These are phyloP conservation scores for Takifugu flavidus DNA, from an alignment of 2,113 vertebrate species.

Conservation along the genomic window DNA sequence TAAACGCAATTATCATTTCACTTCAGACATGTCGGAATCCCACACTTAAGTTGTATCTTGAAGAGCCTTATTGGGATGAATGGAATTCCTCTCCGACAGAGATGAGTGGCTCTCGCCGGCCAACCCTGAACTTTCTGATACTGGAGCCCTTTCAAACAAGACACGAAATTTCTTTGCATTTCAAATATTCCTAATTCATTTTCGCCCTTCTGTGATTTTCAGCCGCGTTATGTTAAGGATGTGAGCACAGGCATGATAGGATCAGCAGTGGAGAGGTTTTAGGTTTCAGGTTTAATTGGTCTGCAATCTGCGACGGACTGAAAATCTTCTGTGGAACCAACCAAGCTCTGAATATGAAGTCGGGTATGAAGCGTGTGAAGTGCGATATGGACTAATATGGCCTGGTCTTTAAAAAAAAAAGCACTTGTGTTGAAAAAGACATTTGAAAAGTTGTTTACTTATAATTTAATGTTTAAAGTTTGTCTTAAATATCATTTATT, in stretches of 20 bases:
- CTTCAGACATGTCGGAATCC: constrained; percentile 69
- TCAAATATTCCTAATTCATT: constrained; percentile 66
- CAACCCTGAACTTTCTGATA: constrained; percentile 52
- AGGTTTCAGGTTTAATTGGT: constrained; percentile 64
- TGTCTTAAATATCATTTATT: too few relatives aligned
- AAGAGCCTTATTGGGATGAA: constrained; percentile 72
- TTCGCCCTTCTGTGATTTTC: constrained; percentile 49
- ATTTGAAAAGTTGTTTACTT: too few relatives aligned
- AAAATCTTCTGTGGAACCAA: constrained; percentile 2
- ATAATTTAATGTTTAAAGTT: too few relatives aligned
- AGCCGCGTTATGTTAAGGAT: constrained; percentile 28
- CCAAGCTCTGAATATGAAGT: background rate
- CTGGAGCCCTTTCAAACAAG: constrained; percentile 63
- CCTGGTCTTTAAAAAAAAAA: background rate
- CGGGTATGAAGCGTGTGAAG: too few relatives aligned
- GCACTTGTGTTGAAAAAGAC: too few relatives aligned
- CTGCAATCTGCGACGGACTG: constrained; percentile 44
- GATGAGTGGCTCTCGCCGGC: constrained; percentile 54
- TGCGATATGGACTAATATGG: too few relatives aligned
- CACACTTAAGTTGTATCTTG: constrained; percentile 63
- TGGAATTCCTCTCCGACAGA: constrained; percentile 68
- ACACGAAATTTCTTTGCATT: constrained; percentile 61
- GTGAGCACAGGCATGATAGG: constrained; percentile 48
- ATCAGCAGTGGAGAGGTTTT: constrained; percentile 50
- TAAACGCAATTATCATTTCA: constrained; percentile 78